Percentiles rank a stretch among this genome's conserved stretches.
Evolutionary conservation across 2,797 vertebrate species (phyloP).

Genomic region (Hypotaenidia philippensis): DNA sequence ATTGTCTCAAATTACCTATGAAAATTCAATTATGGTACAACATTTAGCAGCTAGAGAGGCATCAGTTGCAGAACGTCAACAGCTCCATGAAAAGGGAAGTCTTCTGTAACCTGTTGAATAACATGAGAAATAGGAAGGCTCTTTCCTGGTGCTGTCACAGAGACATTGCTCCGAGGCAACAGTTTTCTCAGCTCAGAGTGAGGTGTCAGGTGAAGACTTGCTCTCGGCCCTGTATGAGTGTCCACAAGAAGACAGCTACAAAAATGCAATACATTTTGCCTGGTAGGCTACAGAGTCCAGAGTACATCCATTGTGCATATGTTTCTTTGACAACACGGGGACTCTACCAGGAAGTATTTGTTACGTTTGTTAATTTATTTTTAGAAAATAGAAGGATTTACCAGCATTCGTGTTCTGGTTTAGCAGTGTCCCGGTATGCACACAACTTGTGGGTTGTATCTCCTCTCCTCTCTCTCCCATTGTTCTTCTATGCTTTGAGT

Average conservation of each 20-base stretch:
- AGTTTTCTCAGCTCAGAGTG: background rate
- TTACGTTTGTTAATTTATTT: background rate
- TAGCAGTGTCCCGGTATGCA: background rate
- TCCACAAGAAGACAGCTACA: background rate
- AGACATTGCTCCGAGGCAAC: background rate
- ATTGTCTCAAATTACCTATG: background rate
- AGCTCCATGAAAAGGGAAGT: background rate
- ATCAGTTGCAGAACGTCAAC: background rate
- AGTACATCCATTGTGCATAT: background rate
- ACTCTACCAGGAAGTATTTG: background rate
- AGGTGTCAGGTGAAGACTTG: background rate
- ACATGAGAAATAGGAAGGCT: background rate
- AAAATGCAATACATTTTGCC: background rate
- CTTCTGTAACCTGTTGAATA: background rate
- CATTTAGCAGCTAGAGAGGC: background rate
- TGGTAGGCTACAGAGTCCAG: background rate
- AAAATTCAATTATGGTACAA: conserved; percentile 6
- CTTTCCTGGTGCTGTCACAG: background rate
- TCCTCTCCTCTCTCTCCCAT: background rate
- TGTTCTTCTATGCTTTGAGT: background rate
- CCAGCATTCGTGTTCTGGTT: background rate
- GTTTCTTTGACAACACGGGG: background rate
- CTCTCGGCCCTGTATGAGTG: background rate
- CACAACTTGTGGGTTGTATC: background rate
- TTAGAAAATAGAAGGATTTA: background rate